Percentiles rank a stretch among this genome's conserved stretches.
Evolutionary conservation across 1,140 invertebrate genomes (phyloP).

Genomic region (Lordiphosa clarofinis): DNA sequence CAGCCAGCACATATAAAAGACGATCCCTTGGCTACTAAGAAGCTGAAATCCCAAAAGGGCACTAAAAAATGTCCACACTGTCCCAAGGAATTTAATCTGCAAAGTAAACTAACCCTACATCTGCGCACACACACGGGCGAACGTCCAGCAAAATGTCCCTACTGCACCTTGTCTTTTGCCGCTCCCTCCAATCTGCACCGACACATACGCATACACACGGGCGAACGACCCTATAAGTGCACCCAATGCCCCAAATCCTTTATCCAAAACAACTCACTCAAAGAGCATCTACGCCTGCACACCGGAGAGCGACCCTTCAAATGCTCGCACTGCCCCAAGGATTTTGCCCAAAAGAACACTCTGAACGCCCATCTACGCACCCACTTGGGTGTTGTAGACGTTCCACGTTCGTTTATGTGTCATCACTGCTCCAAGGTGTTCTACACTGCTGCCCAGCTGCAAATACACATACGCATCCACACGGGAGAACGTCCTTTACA

Average conservation of each 20-base stretch:
- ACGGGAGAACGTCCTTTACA: constrained; percentile 1
- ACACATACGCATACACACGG: constrained; percentile 16
- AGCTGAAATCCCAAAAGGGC: not conserved
- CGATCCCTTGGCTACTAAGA: not conserved
- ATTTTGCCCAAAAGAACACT: constrained; percentile 2
- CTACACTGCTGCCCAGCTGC: constrained; percentile 1
- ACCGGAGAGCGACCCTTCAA: constrained; percentile 8
- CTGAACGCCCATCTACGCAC: not conserved
- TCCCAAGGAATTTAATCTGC: not conserved
- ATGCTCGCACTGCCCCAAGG: constrained; percentile 9
- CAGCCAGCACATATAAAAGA: not conserved
- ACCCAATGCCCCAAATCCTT: constrained; percentile 11
- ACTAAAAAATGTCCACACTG: constrained; percentile 7
- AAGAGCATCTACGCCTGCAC: constrained; percentile 1
- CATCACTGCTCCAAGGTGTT: not conserved
- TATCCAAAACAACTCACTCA: constrained; percentile 1
- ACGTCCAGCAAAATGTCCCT: constrained; percentile 11
- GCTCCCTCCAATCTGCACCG: constrained; percentile 1
- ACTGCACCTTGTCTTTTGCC: constrained; percentile 8
- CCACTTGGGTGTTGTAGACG: too few relatives aligned
- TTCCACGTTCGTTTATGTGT: too few relatives aligned
- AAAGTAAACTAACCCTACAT: constrained; percentile 1
- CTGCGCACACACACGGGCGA: constrained; percentile 24
- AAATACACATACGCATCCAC: constrained; percentile 5
- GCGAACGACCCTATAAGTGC: constrained; percentile 13